Evolutionary conservation across 2,113 vertebrate genomes (phyloP).

Genomic region (Oceanodroma tethys): DNA sequence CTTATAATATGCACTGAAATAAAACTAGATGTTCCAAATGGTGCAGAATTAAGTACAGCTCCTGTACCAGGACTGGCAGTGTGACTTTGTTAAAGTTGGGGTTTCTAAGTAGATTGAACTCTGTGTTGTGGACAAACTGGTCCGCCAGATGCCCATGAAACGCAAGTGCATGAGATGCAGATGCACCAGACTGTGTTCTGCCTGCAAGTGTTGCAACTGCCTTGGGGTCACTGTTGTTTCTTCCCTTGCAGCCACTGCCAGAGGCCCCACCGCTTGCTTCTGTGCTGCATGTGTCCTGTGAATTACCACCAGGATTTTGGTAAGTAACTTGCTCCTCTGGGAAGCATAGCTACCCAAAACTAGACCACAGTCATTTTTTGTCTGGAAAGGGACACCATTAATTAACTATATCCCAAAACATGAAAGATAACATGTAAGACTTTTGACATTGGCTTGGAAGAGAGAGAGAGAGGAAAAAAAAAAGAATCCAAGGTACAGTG

Average conservation of each 20-base stretch:
- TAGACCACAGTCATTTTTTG: neutral
- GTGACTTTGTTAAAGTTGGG: neutral
- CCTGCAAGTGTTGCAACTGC: neutral
- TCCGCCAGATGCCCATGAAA: neutral
- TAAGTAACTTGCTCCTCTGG: neutral
- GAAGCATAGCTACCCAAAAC: neutral
- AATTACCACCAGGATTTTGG: neutral
- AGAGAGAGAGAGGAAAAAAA: neutral
- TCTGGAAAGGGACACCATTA: neutral
- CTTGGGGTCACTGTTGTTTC: neutral
- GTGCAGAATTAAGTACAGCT: neutral
- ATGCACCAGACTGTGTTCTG: neutral
- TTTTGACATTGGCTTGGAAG: neutral
- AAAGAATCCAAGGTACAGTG: neutral
- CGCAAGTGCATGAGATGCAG: neutral
- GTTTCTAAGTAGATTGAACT: neutral
- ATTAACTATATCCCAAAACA: neutral
- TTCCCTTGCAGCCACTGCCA: neutral
- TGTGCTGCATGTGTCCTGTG: neutral
- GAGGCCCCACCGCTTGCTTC: neutral
- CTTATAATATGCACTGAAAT: neutral
- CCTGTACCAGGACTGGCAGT: neutral
- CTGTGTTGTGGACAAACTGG: neutral
- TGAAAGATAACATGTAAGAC: neutral
- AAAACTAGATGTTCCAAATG: neutral